Evolutionary conservation across 2,888 invertebrate species (phyloP), one percentile per base, ranked within the genome.

Genomic region (Gymnosoma rotundatum): DNA sequence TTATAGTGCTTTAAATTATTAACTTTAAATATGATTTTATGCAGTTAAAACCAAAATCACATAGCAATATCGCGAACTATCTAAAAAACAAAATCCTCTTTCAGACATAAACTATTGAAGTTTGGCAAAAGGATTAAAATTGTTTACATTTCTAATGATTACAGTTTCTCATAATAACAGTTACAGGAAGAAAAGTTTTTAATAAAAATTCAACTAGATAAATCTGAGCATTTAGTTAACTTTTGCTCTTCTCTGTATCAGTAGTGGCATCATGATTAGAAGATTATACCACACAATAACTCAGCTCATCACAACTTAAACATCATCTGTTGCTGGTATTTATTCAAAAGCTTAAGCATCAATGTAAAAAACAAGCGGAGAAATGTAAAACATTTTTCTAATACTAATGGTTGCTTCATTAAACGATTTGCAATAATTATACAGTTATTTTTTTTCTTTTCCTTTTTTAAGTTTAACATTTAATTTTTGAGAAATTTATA

Each of bases 41-140:
- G 36, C 36, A 48, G 3, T 9, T 18, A 20, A 18, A 52, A 52
- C 18, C 7, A 52, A 2, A n/a, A 18, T 9, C 32, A 18, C 56
- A 58, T 48, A 12, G 18, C 10, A 48, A 21, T 61, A 60, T 50
- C 48, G 32, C 16, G 1, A 58, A 32, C 32, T 20, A 72, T 20
- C 9, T 36, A 36, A 25, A 45, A 36, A 20, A 32, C 48, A 1
- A 48, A 72, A 72, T 72, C 45, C 70, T 60, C 58, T 60, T 72
- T 14, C 32, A 25, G 18, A 54, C n/a, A 36, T 20, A 67, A 16
- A 66, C 42, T 60, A 76, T 56, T 20, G 25, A 60, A 67, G 52
- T 32, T 45, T 67, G 42, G 50, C 38, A n/a, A 50, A 67, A 67
- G 60, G 60, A 67, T 76, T 76, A 76, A n/a, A 76, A 76, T 42